Conservation (phyloP, 2,888 invertebrate species). For the Leucozona laternaria region DNA sequence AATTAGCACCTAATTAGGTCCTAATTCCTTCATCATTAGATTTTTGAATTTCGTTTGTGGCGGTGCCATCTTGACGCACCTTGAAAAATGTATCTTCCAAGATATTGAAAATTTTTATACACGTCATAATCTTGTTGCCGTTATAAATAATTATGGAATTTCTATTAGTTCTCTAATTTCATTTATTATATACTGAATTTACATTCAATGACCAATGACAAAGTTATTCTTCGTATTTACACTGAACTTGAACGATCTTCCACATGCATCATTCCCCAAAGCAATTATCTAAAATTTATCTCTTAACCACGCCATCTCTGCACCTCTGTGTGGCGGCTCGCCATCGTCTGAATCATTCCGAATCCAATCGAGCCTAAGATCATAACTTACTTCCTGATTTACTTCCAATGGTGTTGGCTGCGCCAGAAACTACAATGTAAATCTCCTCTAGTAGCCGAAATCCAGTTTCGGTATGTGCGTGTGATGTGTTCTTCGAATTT, state of each 20-base stretch:
- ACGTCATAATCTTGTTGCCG: background rate
- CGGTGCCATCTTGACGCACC: too few relatives aligned
- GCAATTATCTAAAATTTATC: slow-evolving; percentile 24
- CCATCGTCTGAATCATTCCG: background rate
- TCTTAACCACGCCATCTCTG: background rate
- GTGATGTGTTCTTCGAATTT: background rate
- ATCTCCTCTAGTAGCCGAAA: slow-evolving; percentile 17
- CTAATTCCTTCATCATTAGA: too few relatives aligned
- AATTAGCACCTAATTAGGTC: too few relatives aligned
- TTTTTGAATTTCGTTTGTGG: too few relatives aligned
- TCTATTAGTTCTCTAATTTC: slow-evolving; percentile 17
- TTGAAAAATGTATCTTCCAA: too few relatives aligned
- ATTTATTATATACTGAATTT: too few relatives aligned
- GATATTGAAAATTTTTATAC: too few relatives aligned
- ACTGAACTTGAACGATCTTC: slow-evolving; percentile 12
- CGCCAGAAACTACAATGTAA: slow-evolving; percentile 19
- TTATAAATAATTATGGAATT: slow-evolving; percentile 16
- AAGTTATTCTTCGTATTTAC: background rate
- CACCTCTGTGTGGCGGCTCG: background rate
- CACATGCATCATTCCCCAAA: background rate
- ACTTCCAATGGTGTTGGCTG: slow-evolving; percentile 4
- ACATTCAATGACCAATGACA: background rate
- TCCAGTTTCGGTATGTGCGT: slow-evolving; percentile 24
- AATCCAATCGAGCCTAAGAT: slow-evolving; percentile 5
- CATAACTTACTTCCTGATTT: slow-evolving; percentile 30